Base-by-base conservation (phyloP, 23 tunicate species). In the Aplidium turbinatum region DNA sequence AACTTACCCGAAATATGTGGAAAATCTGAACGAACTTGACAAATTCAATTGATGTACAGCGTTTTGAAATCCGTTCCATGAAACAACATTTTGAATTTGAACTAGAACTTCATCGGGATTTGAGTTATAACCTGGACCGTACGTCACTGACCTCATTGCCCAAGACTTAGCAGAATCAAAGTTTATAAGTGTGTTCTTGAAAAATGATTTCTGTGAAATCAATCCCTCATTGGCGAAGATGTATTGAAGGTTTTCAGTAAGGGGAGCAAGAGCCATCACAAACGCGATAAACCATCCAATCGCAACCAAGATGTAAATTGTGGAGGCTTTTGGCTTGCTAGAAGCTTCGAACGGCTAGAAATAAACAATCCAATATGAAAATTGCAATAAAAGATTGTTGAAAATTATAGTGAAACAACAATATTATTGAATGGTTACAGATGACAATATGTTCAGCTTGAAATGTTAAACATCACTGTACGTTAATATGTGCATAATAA, bases 301-400 rank as follows among this genome's bases (percentile, higher is more conserved):
- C 5, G 31, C 3, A 7, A 60, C 9, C 35, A 60, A 30, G 21
- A 60, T 4, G 9, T 28, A 4, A 6, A 29, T 31, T 4, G 19
- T 26, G 29, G 11, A 6, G 11, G 67, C 31, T 27, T 35, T 5
- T 26, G 67, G 67, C 31, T 60, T 60, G 19, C 7, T 26, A 4
- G 23, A 4, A 28, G 67, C 67, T 4, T 19, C 5, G 19, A 60
- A 60, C 11, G 67, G 67, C 67, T 60, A n/a, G 31, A 60, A 60
- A 25, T 7, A 26, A 26, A 25, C 29, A 60, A 60, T 28, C 13
- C 9, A 42, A 42, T 9, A 42, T 42, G 13, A 42, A 9, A 42
- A 42, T 9, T 9, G 48, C 9, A 42, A 42, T 13, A 9, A 13
- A 42, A 42, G 48, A 42, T 13, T 42, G 9, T 42, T 42, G 48